These are phyloP conservation scores for Triplophysa siluroides DNA, from an alignment of 2,113 vertebrate species.

Conservation along the genomic window DNA sequence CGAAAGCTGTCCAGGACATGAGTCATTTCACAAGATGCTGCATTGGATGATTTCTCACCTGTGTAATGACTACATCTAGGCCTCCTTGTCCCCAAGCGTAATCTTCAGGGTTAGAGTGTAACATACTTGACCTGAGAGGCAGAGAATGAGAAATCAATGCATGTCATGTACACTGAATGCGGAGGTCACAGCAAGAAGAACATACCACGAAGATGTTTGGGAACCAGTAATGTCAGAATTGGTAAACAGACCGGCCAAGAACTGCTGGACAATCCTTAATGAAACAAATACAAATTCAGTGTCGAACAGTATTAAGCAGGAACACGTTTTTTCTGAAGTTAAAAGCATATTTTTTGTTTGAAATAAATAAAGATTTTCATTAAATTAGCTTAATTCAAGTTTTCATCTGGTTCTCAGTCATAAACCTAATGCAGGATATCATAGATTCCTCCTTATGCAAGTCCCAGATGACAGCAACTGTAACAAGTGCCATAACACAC, in stretches of 20 bases:
- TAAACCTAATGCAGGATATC: background rate
- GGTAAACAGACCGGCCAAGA: constrained; percentile 85
- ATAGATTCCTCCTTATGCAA: background rate
- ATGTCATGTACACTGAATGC: background rate
- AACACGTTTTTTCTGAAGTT: too few species aligned
- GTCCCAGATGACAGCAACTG: background rate
- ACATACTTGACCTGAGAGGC: constrained; percentile 79
- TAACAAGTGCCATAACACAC: constrained; percentile 66
- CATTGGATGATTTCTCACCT: constrained; percentile 73
- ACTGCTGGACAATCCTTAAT: constrained; percentile 87
- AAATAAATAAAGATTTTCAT: too few species aligned
- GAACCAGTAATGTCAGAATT: constrained; percentile 78
- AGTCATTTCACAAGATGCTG: constrained; percentile 20
- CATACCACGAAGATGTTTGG: constrained; percentile 82
- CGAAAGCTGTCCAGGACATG: constrained; percentile 10
- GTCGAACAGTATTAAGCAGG: background rate
- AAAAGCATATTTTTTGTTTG: too few species aligned
- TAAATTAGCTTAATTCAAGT: too few species aligned
- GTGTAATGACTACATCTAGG: constrained; percentile 88
- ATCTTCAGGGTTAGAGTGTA: constrained; percentile 90
- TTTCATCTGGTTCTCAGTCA: too few species aligned
- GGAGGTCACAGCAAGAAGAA: background rate
- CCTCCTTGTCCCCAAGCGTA: constrained; percentile 95
- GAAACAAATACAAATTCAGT: constrained; percentile 30
- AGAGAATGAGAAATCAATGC: background rate